Evolutionary conservation across 2,888 invertebrate genomes (phyloP).

Genomic region (Dicycla oo): DNA sequence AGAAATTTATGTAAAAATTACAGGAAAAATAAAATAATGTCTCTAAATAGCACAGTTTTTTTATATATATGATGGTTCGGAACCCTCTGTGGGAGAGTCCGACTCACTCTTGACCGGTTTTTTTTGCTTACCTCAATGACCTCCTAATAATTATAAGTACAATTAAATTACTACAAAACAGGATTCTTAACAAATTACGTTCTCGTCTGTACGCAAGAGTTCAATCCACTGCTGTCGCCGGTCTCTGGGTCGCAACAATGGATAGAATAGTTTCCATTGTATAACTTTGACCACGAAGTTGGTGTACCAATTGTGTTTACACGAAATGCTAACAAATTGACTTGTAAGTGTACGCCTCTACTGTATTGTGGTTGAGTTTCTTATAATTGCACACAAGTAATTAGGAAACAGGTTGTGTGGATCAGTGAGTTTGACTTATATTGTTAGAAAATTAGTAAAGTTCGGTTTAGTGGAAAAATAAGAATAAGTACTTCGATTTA

Average conservation of each 20-base stretch:
- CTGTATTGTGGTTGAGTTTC: conserved; percentile 44
- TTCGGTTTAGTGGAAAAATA: background rate
- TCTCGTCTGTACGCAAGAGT: conserved; percentile 43
- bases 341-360: conserved; percentile 59
- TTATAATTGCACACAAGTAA: conserved; percentile 34
- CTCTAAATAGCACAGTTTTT: too few species aligned
- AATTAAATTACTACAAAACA: background rate
- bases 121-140: background rate
- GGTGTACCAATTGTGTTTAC: conserved; percentile 67
- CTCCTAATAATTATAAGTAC: background rate
- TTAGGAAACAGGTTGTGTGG: conserved; percentile 18
- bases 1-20: too few species aligned
- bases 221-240: conserved; percentile 41
- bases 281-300: conserved; percentile 65
- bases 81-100: too few species aligned
- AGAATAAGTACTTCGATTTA: background rate
- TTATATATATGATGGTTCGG: too few species aligned
- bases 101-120: too few species aligned
- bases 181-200: conserved; percentile 24
- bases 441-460: background rate
- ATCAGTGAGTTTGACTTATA: conserved; percentile 9
- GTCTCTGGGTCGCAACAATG: conserved; percentile 57
- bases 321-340: conserved; percentile 69
- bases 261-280: conserved; percentile 69
- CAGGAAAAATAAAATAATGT: too few species aligned